Evolutionary conservation across 2,888 invertebrate species (phyloP), one percentile per base, ranked within the genome.

Genomic region (Notodonta dromedarius): DNA sequence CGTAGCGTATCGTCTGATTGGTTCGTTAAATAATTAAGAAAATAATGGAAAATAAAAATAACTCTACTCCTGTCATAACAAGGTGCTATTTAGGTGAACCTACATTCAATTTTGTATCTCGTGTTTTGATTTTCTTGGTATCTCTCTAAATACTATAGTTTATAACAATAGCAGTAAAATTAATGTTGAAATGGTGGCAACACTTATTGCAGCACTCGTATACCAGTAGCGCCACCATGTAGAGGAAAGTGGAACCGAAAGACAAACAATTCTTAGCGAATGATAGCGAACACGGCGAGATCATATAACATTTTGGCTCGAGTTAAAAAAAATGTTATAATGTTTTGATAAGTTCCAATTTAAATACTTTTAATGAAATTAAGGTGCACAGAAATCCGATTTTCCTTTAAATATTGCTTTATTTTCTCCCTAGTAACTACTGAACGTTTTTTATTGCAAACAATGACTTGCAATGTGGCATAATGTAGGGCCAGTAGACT

Each of bases 1-100:
- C 80, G 83, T 83, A 82, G 79, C 70, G 67, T 76, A 76, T 71
- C 67, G 52, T 32, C 40, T 14, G 54, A n/a, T 40, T 13, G 39
- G n/a, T 8, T 11, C 39, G 1, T 35, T 39, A 40, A 54, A 40
- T 39, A 68, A 76, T 67, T 73, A 76, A 72, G 69, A 73, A 75
- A 79, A 76, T 66, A 79, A 77, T 76, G 24, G 24, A 24, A 24
- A 24, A 76, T 79, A 70, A 63, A 67, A 74, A 67, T 70, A 63
- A 63, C 69, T 56, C 57, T 62, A 65, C 40, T 56, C 58, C 70
- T 71, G 69, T 58, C 57, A 57, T 58, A 69, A 68, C 72, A 66
- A 62, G 65, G 69, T 58, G 59, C 71, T 67, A 16, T 52, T 24
- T 9, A 51, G 16, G n/a, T 14, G 11, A 48, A 48, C 5, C 48